These are phyloP conservation scores for Melanostoma mellinum DNA, from an alignment of 2,888 invertebrate species.

Conservation along the genomic window DNA sequence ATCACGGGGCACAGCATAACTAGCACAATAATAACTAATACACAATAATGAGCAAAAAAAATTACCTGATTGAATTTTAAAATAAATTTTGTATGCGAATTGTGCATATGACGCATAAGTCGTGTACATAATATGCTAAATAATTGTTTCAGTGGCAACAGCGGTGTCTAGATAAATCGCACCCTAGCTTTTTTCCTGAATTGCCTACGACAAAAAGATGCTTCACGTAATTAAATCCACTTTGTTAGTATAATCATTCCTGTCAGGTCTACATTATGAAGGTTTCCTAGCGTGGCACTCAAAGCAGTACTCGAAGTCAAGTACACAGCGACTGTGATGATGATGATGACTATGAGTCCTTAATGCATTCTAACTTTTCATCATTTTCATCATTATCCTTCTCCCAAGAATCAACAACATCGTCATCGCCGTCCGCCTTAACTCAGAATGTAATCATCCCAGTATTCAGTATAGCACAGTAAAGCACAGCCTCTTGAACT, in stretches of 20 bases:
- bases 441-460: constrained; percentile 47
- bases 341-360: constrained; percentile 43
- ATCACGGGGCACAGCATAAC: too few relatives aligned
- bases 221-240: constrained; percentile 73
- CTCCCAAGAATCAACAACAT: constrained; percentile 32
- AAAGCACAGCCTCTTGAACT: constrained; percentile 16
- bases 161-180: constrained; percentile 4
- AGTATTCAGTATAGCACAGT: constrained; percentile 23
- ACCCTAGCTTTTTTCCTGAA: constrained; percentile 55
- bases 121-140: constrained; percentile 26
- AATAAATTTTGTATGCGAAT: too few relatives aligned
- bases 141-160: neutral
- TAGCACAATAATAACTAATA: too few relatives aligned
- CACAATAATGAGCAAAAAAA: too few relatives aligned
- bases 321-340: constrained; percentile 38
- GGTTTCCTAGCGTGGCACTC: constrained; percentile 59
- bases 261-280: constrained; percentile 68
- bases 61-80: too few relatives aligned
- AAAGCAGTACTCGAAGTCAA: constrained; percentile 63
- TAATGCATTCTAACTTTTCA: constrained; percentile 62
- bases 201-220: constrained; percentile 65
- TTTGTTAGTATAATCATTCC: constrained; percentile 71
- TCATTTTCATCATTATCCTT: constrained; percentile 56
- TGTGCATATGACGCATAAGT: too few relatives aligned
- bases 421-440: constrained; percentile 28